phyloP scores from a whole-genome alignment of 2,888 invertebrate species.

The Cryptus armator region DNA sequence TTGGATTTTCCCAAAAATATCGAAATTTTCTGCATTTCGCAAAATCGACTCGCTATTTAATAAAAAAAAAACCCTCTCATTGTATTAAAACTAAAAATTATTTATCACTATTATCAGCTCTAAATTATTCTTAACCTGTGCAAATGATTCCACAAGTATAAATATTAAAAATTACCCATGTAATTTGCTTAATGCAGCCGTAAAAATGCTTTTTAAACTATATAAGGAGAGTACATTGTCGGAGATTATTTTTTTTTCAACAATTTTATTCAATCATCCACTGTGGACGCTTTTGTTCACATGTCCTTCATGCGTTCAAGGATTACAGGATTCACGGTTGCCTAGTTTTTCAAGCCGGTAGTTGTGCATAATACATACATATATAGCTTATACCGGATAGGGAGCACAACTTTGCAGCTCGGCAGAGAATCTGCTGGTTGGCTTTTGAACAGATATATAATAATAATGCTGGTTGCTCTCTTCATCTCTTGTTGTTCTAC shows the following conservation, averaged over 20 bases:
- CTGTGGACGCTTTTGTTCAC: too few relatives aligned
- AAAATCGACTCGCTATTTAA: too few relatives aligned
- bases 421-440: conserved; percentile 19
- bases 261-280: not conserved
- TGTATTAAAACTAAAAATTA: too few relatives aligned
- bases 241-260: not conserved
- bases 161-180: too few relatives aligned
- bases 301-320: not conserved
- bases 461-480: not conserved
- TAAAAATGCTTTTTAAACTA: too few relatives aligned
- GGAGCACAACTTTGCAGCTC: conserved; percentile 34
- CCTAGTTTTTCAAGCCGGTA: conserved; percentile 5
- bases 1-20: too few relatives aligned
- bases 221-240: too few relatives aligned
- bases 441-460: conserved; percentile 7
- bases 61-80: not conserved
- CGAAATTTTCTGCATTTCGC: too few relatives aligned
- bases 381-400: conserved; percentile 6
- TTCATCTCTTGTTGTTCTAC: conserved; percentile 9
- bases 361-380: conserved; percentile 14
- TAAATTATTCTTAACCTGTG: too few relatives aligned
- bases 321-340: conserved; percentile 3
- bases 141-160: too few relatives aligned
- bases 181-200: too few relatives aligned
- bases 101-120: too few relatives aligned